These are phyloP conservation scores for Callionymus lyra DNA, from an alignment of 2,113 vertebrate species.

Conservation along the genomic window DNA sequence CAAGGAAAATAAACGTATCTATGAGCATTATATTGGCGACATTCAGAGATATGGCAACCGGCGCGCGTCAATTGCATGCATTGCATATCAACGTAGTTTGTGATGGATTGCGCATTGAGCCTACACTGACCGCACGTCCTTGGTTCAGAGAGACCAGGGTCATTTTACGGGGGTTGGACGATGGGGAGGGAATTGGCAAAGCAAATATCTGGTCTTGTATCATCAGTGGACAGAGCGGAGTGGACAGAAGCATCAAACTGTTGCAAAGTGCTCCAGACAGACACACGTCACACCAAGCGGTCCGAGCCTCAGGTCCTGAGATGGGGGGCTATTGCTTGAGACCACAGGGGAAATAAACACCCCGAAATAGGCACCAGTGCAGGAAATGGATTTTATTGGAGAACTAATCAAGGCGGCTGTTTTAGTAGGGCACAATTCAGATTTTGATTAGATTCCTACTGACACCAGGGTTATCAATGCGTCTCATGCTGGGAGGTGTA, in stretches of 20 bases:
- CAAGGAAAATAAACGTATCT: no score
- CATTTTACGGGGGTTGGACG: conserved; percentile 26
- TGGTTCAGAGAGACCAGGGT: no score
- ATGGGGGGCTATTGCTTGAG: conserved; percentile 51
- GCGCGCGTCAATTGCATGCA: no score
- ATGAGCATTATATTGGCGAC: no score
- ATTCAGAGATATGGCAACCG: no score
- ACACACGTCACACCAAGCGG: conserved; percentile 35
- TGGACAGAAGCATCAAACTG: conserved; percentile 33
- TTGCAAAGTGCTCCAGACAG: conserved; percentile 47
- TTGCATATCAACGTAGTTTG: no score
- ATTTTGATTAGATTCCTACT: conserved; percentile 70
- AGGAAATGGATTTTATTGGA: conserved; percentile 74
- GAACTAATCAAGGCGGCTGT: conserved; percentile 67
- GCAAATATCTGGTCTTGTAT: conserved; percentile 21
- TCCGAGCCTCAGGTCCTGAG: conserved; percentile 45
- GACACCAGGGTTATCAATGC: conserved; percentile 67
- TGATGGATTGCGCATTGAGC: no score
- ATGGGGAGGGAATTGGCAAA: conserved; percentile 32
- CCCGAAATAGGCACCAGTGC: conserved; percentile 63
- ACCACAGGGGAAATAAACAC: conserved; percentile 72
- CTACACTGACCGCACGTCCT: no score
- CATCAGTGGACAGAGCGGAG: conserved; percentile 30
- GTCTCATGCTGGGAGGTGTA: conserved; percentile 61
- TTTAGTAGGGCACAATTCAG: conserved; percentile 69